Base-by-base conservation (phyloP, 2,888 invertebrate species). In the Lithophane ornitopus region DNA sequence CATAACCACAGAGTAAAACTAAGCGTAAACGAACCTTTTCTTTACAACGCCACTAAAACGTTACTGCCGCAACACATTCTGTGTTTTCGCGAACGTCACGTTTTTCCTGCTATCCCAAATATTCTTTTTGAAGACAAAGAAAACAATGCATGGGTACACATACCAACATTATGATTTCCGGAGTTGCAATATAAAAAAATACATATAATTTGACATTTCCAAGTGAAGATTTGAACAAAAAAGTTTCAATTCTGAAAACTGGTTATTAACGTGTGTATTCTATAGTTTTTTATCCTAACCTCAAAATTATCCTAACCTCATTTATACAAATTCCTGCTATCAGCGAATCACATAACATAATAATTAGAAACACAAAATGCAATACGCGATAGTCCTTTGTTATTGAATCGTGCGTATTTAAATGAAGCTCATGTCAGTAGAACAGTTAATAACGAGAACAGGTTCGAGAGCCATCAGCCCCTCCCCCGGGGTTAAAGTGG, bases 21-120 rank as follows among this genome's bases (percentile, higher is more conserved):
- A 88, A 90, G 88, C 90, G 87, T 87, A 88, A 89, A 87, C 84
- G 85, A 89, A 91, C 91, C 91, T 88, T 92, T 91, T 91, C 89
- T 93, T 93, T 91, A 93, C 89, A 91, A 89, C 92, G 85, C 84
- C 87, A 91, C 89, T 93, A 92, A 93, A 94, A 93, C 88, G 90
- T 91, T 90, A 92, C 90, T 89, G 87, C 90, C 90, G 84, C 89
- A 88, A 88, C 86, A 89, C 85, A 90, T 89, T 90, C 88, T 85
- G 87, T 73, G 83, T 80, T 84, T 84, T 78, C 62, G 81, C 75
- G 82, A 78, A 79, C 83, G 72, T 82, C 72, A 87, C 82, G 80
- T 78, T 87, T 82, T 84, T 65, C 71, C 74, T 77, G 61, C 56
- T 76, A 70, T 65, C 26, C 72, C 28, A 59, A 81, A 82, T 76